Evolutionary conservation across 53 echinoderm and acorn worm species (phyloP), one percentile per base, ranked within the genome.

Genomic region (Temnopleurus reevesii): DNA sequence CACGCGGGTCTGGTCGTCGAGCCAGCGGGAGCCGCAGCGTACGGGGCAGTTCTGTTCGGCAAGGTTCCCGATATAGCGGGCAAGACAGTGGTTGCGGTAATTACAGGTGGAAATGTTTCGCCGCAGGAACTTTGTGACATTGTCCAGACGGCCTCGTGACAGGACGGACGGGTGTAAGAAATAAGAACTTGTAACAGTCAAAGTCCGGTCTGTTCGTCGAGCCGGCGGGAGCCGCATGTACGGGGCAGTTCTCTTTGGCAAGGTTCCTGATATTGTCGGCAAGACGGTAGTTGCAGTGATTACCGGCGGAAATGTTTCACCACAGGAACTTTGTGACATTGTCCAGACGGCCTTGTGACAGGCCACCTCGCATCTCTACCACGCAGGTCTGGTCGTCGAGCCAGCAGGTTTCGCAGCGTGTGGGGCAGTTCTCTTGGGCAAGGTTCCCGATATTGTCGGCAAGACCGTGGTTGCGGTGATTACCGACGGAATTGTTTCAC

Each of bases 1-100:
- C 49, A 90, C 9, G 77, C 87, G 12, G 95, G 95, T 0, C 56
- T 95, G 5, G 92, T 93, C 29, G 95, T 95, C 0, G 95, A 95
- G 43, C 95, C 95, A 7, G 86, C 95, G 5, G 95, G 93, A 15
- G 95, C 95, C 1, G 95, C 95, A n/a, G 95, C 95, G 4, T 95
- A 93, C 49, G 93, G 93, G 28, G 93, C 93, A 4, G 76, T 95
- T 12, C 81, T 91, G 77, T 76, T 49, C 77, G 49, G 59, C 30
- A 95, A 92, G 51, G 90, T 95, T 8, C 95, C 95, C 3, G 92
- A 95, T 53, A 89, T 92, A 25, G 76, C 45, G 34, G 93, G 90
- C 8, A 95, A 90, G 90, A 91, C 77, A 45, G 93, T 95, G 15
- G 95, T 95, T 6, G 90, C 85, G 12, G 90, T 95, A 4, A 80